These are phyloP conservation scores for Colossoma macropomum DNA, from an alignment of 2,113 vertebrate genomes.

Conservation along the genomic window DNA sequence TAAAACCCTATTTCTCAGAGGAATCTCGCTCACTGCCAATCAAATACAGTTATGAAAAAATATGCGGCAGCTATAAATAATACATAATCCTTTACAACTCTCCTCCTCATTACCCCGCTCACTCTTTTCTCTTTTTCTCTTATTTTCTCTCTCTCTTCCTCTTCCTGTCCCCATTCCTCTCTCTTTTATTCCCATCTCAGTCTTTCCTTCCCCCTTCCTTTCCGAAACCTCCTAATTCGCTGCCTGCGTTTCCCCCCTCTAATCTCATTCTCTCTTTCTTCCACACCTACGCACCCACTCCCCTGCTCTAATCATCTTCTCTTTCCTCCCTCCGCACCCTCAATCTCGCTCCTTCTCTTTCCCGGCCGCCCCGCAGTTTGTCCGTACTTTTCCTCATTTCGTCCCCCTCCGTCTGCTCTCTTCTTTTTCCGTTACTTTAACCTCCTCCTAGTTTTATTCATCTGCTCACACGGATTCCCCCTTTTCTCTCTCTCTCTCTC, in stretches of 20 bases:
- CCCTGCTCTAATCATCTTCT: constrained; percentile 32
- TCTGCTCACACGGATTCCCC: constrained; percentile 2
- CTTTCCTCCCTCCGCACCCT: neutral
- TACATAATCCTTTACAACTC: constrained; percentile 76
- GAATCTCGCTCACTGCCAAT: constrained; percentile 69
- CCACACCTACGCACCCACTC: constrained; percentile 46
- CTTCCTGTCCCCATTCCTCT: constrained; percentile 38
- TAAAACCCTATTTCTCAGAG: constrained; percentile 70
- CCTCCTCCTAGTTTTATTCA: neutral
- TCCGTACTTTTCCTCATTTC: neutral
- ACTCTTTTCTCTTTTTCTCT: constrained; percentile 42
- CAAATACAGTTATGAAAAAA: constrained; percentile 58
- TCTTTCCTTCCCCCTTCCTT: constrained; percentile 27
- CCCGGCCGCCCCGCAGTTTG: neutral
- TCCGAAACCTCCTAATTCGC: constrained; percentile 47
- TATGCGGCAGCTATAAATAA: constrained; percentile 72
- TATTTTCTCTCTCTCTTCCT: constrained; percentile 25
- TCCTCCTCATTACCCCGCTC: constrained; percentile 68
- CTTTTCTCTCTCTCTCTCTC: constrained; percentile 2
- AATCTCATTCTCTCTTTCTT: constrained; percentile 48
- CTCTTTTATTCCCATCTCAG: constrained; percentile 35
- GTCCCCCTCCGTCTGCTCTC: neutral
- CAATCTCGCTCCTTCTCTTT: neutral
- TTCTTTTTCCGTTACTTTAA: neutral
- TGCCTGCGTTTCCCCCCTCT: constrained; percentile 40